Evolutionary conservation across 2,113 vertebrate genomes (phyloP), one percentile per base, ranked within the genome.

Genomic region (Carassius auratus): DNA sequence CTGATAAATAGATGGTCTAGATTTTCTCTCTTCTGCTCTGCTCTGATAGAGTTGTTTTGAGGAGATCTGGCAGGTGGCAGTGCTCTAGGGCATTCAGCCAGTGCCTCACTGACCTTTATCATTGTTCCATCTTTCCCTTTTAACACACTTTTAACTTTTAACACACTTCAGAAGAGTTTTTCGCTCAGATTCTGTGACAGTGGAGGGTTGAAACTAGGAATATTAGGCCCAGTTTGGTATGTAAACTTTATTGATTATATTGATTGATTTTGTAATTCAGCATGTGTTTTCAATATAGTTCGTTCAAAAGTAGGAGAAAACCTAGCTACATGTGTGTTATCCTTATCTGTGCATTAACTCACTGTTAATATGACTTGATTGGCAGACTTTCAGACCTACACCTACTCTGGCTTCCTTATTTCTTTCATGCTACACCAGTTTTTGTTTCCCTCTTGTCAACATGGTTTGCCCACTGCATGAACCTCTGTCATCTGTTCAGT

Each of bases 1-100:
- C 33, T 80, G 36, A 80, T 66, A 64, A 23, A 81, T 66, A 48
- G 42, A 81, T 81, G 42, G 50, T 81, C 57, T 10, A 4, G 38
- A 42, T 42, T 42, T 23, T 36, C 36, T 48, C 57, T 78, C 52
- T 64, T 64, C 78, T 42, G 8, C 21, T 23, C 3, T 8, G 3
- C 26, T 61, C 52, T 61, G 79, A 75, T 75, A 66, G 71, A 77
- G 62, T 77, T 76, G 81, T 77, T 83, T 45, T n/a, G 10, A n/a
- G 66, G 15, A 45, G 30, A 68, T 45, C 26, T 83, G 42, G 61
- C 73, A 86, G 73, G 42, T 52, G 13, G 62, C 59, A 14, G 19
- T 55, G 30, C 81, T 83, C 48, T 78, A 55, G 59, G 50, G 61
- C n/a, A 52, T 76, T 52, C 52, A 64, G 5, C 48, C 74, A 73